Evolutionary conservation across 2,113 vertebrate species (phyloP).

Genomic region (Crotophaga sulcirostris): DNA sequence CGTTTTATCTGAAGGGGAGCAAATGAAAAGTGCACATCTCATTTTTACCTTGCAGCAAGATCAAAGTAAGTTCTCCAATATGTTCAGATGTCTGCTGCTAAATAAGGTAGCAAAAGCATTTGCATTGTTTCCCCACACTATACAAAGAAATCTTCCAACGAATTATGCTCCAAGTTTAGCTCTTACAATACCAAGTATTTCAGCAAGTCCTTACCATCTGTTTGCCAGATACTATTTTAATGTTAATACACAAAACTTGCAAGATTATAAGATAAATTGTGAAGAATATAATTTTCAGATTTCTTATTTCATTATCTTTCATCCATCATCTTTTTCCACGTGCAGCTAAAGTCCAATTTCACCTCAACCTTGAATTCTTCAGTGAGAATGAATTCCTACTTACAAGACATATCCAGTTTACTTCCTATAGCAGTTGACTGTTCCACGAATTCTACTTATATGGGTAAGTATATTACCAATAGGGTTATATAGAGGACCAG

Average conservation of each 20-base stretch:
- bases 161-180: background rate
- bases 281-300: background rate
- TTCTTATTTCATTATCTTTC: background rate
- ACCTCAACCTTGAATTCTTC: background rate
- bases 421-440: background rate
- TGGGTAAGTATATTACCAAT: background rate
- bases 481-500: background rate
- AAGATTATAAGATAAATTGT: background rate
- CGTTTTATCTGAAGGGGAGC: background rate
- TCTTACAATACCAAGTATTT: background rate
- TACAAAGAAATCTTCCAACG: background rate
- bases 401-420: background rate
- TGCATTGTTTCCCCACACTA: background rate
- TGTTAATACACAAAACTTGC: background rate
- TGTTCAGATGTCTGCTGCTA: background rate
- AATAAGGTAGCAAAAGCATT: background rate
- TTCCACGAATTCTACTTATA: background rate
- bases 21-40: rapidly evolving
- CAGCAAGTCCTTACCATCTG: background rate
- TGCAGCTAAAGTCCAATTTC: background rate
- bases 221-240: background rate
- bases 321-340: background rate
- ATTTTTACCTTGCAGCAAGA: background rate
- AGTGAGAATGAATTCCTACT: background rate
- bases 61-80: background rate